These are phyloP conservation scores for Drosophila nigromelanica DNA, from an alignment of 1,140 invertebrate genomes.

Conservation along the genomic window DNA sequence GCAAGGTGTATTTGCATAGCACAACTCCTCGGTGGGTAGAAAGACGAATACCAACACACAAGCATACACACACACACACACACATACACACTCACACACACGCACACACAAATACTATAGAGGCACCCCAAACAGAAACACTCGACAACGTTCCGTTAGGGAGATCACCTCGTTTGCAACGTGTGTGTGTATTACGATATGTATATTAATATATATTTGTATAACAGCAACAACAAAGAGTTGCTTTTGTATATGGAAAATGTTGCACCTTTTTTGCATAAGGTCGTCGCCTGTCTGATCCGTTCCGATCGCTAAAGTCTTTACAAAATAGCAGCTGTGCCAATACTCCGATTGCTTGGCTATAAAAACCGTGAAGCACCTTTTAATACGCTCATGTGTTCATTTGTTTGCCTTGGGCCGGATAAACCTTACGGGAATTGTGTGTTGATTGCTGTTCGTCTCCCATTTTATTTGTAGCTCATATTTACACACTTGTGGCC, in stretches of 20 bases:
- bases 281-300: conserved; percentile 45
- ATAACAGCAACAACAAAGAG: conserved; percentile 74
- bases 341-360: conserved; percentile 44
- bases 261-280: conserved; percentile 80
- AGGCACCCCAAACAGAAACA: conserved; percentile 26
- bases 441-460: conserved; percentile 26
- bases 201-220: conserved; percentile 30
- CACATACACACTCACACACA: too few relatives aligned
- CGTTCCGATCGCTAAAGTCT: conserved; percentile 27
- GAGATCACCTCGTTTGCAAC: conserved; percentile 31
- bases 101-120: neutral
- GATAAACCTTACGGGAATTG: conserved; percentile 38
- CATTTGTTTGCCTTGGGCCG: conserved; percentile 42
- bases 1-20: conserved; percentile 79
- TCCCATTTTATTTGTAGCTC: conserved; percentile 23
- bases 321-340: conserved; percentile 65
- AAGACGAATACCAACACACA: conserved; percentile 62
- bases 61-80: conserved; percentile 34
- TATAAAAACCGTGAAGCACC: conserved; percentile 37
- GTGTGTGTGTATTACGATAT: conserved; percentile 8
- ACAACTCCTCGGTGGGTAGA: conserved; percentile 39
- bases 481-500: conserved; percentile 34
- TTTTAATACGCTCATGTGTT: conserved; percentile 31
- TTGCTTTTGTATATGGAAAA: conserved; percentile 74
- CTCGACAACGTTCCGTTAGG: conserved; percentile 61